Evolutionary conservation across 2,888 invertebrate genomes (phyloP), one percentile per base, ranked within the genome.

Genomic region (Theretra japonica): DNA sequence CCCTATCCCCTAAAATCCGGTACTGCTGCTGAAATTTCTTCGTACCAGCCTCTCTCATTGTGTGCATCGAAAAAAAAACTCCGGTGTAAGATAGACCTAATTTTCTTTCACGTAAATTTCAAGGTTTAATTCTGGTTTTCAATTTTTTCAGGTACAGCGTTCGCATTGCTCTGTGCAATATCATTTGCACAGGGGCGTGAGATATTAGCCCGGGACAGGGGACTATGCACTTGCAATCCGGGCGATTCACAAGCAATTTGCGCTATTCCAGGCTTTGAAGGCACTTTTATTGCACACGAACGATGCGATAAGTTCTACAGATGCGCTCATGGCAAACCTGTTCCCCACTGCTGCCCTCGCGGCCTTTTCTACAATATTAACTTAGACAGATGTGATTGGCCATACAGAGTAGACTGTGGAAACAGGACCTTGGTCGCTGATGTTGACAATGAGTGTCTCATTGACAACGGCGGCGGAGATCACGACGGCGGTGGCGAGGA

Each of bases 91-190:
- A 33, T 33, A 33, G 33, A 8, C 11, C 33, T 33, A 33, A 33
- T 33, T 33, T 33, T 33, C 11, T 0, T 33, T 2, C 11, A 41
- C 11, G 11, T 41, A 3, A 15, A 2, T 15, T 41, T 3, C 15
- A 25, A 57, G 23, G 50, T 71, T 56, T 69, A 1, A 53, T 50
- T 2, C 19, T 23, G 3, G 19, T 19, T 60, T 33, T 62, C 69
- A 68, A 73, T 73, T 56, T 73, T 88, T 89, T 75, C 87, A 91
- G 91, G 83, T 75, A 75, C 83, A 77, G 77, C 81, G 70, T 74
- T 86, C 74, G 75, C 82, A 77, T 77, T 90, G 79, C 83, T 90
- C 74, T 88, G 88, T 87, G 88, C 86, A 77, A 73, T 85, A 72
- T 78, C 86, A 77, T 76, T 88, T 73, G 83, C 81, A 73, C 79